phyloP scores from a whole-genome alignment of 2,888 invertebrate genomes.

The Drosophila meridionalis region DNA sequence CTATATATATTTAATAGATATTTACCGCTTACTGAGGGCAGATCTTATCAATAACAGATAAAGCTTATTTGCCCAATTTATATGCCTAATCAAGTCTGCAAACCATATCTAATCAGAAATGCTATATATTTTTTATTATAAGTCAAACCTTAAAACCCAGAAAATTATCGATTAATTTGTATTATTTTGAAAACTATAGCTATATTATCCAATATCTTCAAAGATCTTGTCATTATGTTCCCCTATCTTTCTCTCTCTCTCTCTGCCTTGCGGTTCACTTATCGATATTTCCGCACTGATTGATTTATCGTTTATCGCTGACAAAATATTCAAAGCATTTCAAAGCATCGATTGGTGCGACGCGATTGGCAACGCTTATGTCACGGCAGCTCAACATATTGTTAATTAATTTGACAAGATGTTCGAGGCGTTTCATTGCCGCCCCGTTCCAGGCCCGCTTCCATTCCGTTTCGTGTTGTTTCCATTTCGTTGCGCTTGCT shows the following conservation, averaged over 20 bases:
- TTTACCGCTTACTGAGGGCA: background rate
- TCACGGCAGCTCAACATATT: slow-evolving; percentile 51
- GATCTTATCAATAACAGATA: background rate
- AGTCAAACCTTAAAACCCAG: too few species aligned
- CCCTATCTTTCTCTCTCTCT: background rate
- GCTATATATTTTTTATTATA: background rate
- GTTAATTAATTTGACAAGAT: slow-evolving; percentile 79
- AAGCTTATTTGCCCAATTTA: background rate
- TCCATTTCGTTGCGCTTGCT: slow-evolving; percentile 6
- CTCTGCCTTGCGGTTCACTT: background rate
- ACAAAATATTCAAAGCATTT: slow-evolving; percentile 17
- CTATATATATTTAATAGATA: background rate
- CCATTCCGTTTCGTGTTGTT: slow-evolving; percentile 12
- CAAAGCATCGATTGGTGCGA: slow-evolving; percentile 5
- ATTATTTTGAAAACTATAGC: background rate
- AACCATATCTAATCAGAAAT: background rate
- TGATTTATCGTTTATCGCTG: slow-evolving; percentile 22
- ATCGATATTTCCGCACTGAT: slow-evolving; percentile 6
- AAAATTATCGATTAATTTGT: background rate
- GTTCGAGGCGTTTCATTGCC: slow-evolving; percentile 43
- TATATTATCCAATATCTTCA: background rate
- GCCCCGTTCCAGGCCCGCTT: background rate
- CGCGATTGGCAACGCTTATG: slow-evolving; percentile 35
- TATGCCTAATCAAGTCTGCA: background rate
- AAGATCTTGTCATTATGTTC: background rate